A percentile compares a stretch with the other conserved stretches of the same genome.
These are phyloP conservation scores for Tricholaema leucomelas DNA, from an alignment of 2,113 vertebrate species.

Conservation along the genomic window DNA sequence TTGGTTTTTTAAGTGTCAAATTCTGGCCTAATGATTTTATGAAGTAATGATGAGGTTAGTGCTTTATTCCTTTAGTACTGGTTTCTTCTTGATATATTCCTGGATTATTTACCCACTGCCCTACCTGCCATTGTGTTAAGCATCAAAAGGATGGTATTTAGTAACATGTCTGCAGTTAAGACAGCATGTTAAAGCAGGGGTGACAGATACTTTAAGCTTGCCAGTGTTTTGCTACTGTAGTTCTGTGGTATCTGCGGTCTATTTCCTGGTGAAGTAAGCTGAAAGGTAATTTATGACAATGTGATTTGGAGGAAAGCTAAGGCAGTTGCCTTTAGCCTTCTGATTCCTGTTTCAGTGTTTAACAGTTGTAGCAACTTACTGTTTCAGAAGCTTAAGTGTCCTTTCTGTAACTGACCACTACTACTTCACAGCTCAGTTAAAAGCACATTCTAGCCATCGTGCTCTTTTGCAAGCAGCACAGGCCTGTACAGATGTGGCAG, in stretches of 20 bases:
- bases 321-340: background rate
- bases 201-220: background rate
- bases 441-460: background rate
- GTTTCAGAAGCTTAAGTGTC: background rate
- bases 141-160: background rate
- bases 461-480: background rate
- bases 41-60: background rate
- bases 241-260: background rate
- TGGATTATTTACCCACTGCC: background rate
- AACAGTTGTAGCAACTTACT: background rate
- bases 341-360: background rate
- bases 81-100: background rate
- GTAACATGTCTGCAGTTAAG: background rate
- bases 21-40: background rate
- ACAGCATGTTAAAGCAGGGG: background rate
- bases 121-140: background rate
- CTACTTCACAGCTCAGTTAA: background rate
- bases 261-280: background rate
- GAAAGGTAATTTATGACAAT: background rate
- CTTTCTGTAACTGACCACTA: background rate
- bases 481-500: fast-evolving
- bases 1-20: background rate
- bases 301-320: background rate
- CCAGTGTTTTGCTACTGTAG: background rate
- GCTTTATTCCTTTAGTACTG: background rate